Base-by-base conservation (phyloP, 2,113 vertebrate species). In the Melanotaenia duboulayi region DNA sequence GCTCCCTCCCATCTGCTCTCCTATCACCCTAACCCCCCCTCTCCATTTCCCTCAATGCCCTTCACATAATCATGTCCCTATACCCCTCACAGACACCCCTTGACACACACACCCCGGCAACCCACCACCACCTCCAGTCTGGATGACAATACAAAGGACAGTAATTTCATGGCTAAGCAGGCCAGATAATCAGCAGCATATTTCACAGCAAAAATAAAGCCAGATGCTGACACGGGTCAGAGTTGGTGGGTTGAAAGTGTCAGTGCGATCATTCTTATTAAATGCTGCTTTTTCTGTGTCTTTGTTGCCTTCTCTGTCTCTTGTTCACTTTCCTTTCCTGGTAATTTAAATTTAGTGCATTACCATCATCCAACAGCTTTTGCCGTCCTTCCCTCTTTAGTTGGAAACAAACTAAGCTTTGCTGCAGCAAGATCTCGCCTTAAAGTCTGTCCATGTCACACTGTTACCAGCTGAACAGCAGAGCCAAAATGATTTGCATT, bases 101-200 rank as follows among this genome's bases (percentile, higher is more conserved):
- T 32, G 11, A 1, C 40, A 3, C 48, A 23, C 44, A 58, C 13
- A 32, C 20, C 40, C 7, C 24, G 16, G 61, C n/a, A 2, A 22
- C 71, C 28, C 52, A 12, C 49, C 56, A 39, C 55, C 71, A 59
- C 24, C 54, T 32, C 50, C 56, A 3, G 40, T 50, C 46, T 1
- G 60, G 61, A 83, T 84, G 78, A 87, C 84, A 89, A 87, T 78
- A 81, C 78, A 80, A 82, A 82, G 81, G 80, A 75, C 57, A 78
- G 81, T 87, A 83, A 91, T 91, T 93, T 92, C 85, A 92, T 88
- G 84, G 86, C 78, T 73, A 91, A 88, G 82, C 81, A 90, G 81
- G 69, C 73, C 74, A 87, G 76, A 89, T 90, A 91, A 92, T 90
- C 84, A 91, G 82, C 67, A 84, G 82, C 75, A 86, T 92, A 87